These are phyloP conservation scores for Theodoxus fluviatilis DNA, from an alignment of 2,888 invertebrate species.

Conservation along the genomic window DNA sequence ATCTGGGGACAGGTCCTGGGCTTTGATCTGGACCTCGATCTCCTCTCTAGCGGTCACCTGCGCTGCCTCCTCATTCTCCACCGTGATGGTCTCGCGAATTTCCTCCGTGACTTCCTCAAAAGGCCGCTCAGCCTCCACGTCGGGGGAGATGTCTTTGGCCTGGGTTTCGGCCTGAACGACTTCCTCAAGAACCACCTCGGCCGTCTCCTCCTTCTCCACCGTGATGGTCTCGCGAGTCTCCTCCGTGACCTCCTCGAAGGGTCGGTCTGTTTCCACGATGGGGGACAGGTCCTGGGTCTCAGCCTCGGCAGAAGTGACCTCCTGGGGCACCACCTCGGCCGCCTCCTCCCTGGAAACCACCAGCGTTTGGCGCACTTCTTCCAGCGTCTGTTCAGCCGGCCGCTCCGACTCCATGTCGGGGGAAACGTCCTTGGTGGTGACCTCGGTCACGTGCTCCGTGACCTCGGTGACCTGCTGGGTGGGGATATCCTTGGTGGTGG, in stretches of 20 bases:
- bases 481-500: too few relatives aligned
- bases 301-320: too few relatives aligned
- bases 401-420: too few relatives aligned
- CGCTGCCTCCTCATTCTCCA: constrained; percentile 23
- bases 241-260: constrained; percentile 30
- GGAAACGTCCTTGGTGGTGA: too few relatives aligned
- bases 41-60: constrained; percentile 16
- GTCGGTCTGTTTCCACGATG: constrained; percentile 29
- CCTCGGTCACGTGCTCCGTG: too few relatives aligned
- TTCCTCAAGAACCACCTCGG: constrained; percentile 28
- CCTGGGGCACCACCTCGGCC: too few relatives aligned
- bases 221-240: constrained; percentile 31
- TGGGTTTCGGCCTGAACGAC: constrained; percentile 25
- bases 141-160: constrained; percentile 22
- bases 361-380: too few relatives aligned
- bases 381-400: too few relatives aligned
- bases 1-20: constrained; percentile 17
- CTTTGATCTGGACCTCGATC: too few relatives aligned
- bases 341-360: constrained; percentile 25
- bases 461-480: too few relatives aligned
- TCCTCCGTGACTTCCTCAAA: constrained; percentile 30
- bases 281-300: too few relatives aligned
- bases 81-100: constrained; percentile 30
- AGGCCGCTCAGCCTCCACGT: constrained; percentile 29
- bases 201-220: constrained; percentile 24